Conservation (phyloP, 2,113 vertebrate genomes). For the Spilogale gracilis region DNA sequence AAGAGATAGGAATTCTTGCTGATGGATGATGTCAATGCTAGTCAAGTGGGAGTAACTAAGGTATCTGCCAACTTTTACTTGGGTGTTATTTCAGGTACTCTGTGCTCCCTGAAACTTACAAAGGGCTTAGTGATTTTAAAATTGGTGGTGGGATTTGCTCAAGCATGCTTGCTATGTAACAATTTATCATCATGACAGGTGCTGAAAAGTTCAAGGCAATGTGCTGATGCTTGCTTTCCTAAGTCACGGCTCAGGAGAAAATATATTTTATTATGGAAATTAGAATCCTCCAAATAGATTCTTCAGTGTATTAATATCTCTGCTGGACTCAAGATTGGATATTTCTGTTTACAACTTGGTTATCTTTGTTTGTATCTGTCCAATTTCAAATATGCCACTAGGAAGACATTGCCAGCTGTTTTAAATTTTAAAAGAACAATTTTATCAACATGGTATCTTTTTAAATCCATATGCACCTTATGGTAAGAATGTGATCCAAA, state of each 20-base stretch:
- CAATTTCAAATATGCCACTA: constrained; percentile 48
- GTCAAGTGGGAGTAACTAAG: background rate
- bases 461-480: background rate
- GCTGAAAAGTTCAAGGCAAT: constrained; percentile 28
- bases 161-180: background rate
- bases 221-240: background rate
- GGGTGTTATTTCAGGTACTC: background rate
- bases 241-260: constrained; percentile 45
- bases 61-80: background rate
- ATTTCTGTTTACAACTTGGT: constrained; percentile 66
- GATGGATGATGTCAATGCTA: background rate
- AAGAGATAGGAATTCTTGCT: background rate
- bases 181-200: constrained; percentile 67
- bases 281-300: constrained; percentile 61
- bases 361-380: constrained; percentile 69
- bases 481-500: background rate
- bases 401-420: constrained; percentile 65
- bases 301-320: constrained; percentile 59
- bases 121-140: background rate
- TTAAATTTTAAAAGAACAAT: constrained; percentile 55
- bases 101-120: constrained; percentile 4
- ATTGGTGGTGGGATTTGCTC: constrained; percentile 48
- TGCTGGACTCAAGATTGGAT: constrained; percentile 37
- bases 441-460: constrained; percentile 45
- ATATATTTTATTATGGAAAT: constrained; percentile 59